These are phyloP conservation scores for Schizothorax lantsangensis DNA, from an alignment of 2,797 vertebrate species.

Conservation along the genomic window DNA sequence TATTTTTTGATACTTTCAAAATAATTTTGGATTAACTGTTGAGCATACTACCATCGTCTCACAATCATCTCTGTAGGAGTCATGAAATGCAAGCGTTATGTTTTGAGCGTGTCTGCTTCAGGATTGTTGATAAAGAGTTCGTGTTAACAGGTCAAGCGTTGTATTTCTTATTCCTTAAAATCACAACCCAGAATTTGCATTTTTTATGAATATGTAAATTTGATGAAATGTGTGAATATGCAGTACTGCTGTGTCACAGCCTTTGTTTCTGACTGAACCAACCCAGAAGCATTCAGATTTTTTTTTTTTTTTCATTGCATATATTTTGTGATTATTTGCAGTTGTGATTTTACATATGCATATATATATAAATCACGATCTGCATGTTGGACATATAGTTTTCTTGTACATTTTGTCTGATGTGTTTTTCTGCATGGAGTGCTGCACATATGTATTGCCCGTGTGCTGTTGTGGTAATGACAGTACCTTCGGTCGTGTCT, in stretches of 20 bases:
- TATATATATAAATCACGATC: not conserved
- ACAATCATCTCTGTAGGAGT: not conserved
- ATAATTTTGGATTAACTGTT: not conserved
- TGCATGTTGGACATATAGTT: not conserved
- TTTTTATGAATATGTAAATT: not conserved
- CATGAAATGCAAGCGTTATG: not conserved
- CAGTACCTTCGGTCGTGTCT: not conserved
- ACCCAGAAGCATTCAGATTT: not conserved
- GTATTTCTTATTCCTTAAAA: not conserved
- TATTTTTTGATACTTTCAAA: not conserved
- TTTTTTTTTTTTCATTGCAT: not conserved
- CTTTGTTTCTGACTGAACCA: not conserved
- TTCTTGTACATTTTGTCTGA: not conserved
- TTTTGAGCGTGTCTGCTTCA: not conserved
- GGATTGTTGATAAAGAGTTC: not conserved
- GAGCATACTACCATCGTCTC: not conserved
- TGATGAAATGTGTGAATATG: not conserved
- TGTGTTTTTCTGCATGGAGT: not conserved
- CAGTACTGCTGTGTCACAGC: not conserved
- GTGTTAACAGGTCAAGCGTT: not conserved
- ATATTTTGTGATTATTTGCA: not conserved
- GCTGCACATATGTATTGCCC: not conserved
- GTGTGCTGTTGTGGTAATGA: conserved; percentile 17
- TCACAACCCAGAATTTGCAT: not conserved
- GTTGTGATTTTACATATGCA: not conserved